phyloP scores from a whole-genome alignment of 2,888 invertebrate genomes.

The Synergus japonicus region DNA sequence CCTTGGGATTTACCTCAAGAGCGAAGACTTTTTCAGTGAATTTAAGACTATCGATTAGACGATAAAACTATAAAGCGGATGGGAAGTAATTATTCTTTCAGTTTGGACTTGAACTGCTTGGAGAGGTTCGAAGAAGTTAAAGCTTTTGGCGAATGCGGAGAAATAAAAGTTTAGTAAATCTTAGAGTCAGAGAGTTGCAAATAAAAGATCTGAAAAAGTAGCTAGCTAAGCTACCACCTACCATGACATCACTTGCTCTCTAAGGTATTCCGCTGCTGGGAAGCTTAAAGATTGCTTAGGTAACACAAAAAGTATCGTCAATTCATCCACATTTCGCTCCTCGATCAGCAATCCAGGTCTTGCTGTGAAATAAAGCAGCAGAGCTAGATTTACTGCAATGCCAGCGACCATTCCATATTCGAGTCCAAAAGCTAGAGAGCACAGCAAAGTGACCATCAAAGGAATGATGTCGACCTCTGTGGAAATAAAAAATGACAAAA shows the following conservation, averaged over 20 bases:
- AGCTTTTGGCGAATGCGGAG: neutral
- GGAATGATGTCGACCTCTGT: conserved; percentile 86
- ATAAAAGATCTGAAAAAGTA: neutral
- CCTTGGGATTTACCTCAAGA: neutral
- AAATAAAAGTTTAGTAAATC: conserved; percentile 12
- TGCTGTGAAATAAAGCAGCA: conserved; percentile 83
- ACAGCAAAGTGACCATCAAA: conserved; percentile 83
- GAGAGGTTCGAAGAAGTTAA: neutral
- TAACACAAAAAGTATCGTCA: conserved; percentile 65
- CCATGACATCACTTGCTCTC: conserved; percentile 76
- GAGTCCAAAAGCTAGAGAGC: conserved; percentile 84
- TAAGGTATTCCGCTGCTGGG: conserved; percentile 80
- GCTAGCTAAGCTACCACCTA: conserved; percentile 50
- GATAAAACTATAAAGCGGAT: conserved; percentile 14
- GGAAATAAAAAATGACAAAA: conserved; percentile 56
- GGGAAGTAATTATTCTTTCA: conserved; percentile 18
- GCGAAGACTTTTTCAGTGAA: conserved; percentile 10
- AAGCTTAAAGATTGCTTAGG: conserved; percentile 78
- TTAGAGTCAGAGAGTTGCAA: neutral
- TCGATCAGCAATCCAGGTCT: conserved; percentile 82
- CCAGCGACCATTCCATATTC: conserved; percentile 85
- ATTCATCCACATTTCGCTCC: conserved; percentile 79
- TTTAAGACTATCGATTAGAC: conserved; percentile 17
- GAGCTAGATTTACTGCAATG: conserved; percentile 82
- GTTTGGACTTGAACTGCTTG: neutral